Evolutionary conservation across 1,140 invertebrate genomes (phyloP), one percentile per base, ranked within the genome.

Genomic region (Ceratoteleas bidentatus): DNA sequence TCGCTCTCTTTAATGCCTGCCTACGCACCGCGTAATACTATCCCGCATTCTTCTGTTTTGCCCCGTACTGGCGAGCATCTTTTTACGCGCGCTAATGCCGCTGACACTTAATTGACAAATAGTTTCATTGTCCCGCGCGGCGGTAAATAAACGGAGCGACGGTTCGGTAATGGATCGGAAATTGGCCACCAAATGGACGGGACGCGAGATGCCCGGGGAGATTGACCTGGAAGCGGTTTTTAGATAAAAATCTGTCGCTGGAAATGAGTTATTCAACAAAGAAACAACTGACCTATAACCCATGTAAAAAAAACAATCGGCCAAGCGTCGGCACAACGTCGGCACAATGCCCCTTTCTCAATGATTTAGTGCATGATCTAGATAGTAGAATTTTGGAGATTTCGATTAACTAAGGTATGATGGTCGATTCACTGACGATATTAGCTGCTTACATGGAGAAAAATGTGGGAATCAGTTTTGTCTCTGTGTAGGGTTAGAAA

Each of bases 101-200:
- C 66, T 75, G 54, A 66, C 72, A 60, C 56, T 52, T 52, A 65
- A 64, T 65, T 73, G 69, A 14, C 36, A 34, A 62, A 61, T 61
- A 61, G 9, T 58, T 47, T 10, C 13, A 56, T 45, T 66, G 40
- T 47, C 45, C n/a, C 38, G 6, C 43, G 15, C 11, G 0, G n/a
- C 15, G 36, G 52, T 68, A 68, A 56, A 68, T 56, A 68, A 68
- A 65, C 61, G 53, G 34, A 49, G 13, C 7, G 11, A 9, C 34
- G 54, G 36, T 40, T 43, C 54, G 13, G 11, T 49, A 40, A 61
- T 49, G 15, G n/a, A 32, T 33, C 40, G 58, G 14, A 33, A 61
- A 61, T 47, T 61, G 38, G 36, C 36, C 50, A 32, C 50, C 3
- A 52, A 33, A 11, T 32, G 50, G 11, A 33, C 2, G 50, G 8